Evolutionary conservation across 2,888 invertebrate species (phyloP), one percentile per base, ranked within the genome.

Genomic region (Xylota segnis): DNA sequence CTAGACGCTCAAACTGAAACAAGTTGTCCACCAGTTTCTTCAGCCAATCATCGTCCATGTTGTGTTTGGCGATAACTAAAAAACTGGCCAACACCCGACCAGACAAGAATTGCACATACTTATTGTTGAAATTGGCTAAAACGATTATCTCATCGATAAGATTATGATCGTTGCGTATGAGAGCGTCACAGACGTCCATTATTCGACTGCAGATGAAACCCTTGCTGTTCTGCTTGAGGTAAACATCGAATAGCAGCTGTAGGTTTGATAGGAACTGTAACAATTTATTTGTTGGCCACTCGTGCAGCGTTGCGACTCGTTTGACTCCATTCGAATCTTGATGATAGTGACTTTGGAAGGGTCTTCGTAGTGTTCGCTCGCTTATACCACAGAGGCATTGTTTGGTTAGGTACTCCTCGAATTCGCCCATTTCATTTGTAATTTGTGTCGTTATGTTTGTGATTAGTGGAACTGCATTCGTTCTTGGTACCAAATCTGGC

Each of bases 71-170:
- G 66, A 97, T 96, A 88, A 97, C 96, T 89, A 97, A 93, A 92
- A 97, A 96, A 88, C 96, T 96, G 65, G 97, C 96, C 71, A 97
- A 93, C 16, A 97, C 96, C 90, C 96, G 94, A 88, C 96, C 95
- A 9, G 97, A 96, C 83, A 96, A 94, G 93, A 96, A 97, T 89
- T 96, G 96, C 78, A 97, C 94, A 91, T 96, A 97, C 90, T 95
- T 95, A 93, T 97, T 96, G 83, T 95, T 94, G 89, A 95, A 95
- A 89, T 96, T 95, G 12, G 96, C 95, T 88, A 97, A 93, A 87
- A 96, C 96, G 70, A 97, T 95, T 72, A 97, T 95, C 92, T 97
- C 96, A 89, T 96, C 96, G 86, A 97, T 95, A 90, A 97, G 95
- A 89, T 96, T 96, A 90, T 96, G 96, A 90, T 96, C 96, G 91